Percentiles rank a stretch among this genome's conserved stretches.
Evolutionary conservation across 2,888 invertebrate species (phyloP).

Genomic region (Tinea trinotella): DNA sequence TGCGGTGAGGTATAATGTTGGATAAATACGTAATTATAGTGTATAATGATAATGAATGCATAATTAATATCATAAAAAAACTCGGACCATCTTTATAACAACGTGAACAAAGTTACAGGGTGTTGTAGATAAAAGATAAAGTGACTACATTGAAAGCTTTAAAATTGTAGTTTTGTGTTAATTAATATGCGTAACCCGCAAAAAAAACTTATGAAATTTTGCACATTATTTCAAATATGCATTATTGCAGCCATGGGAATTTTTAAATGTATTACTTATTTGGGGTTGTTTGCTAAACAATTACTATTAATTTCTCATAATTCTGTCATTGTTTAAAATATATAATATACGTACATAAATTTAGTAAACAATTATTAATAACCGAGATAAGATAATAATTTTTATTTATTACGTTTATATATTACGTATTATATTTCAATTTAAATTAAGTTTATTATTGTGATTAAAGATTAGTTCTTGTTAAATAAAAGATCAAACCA

Average conservation of each 20-base stretch:
- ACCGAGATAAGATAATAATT: no score
- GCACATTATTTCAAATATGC: background rate
- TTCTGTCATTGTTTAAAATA: background rate
- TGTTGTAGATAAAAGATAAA: constrained; percentile 16
- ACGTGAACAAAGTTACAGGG: constrained; percentile 19
- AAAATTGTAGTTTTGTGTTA: background rate
- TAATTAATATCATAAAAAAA: constrained; percentile 31
- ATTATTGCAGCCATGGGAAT: background rate
- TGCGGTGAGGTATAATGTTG: constrained; percentile 17
- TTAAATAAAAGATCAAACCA: constrained; percentile 30
- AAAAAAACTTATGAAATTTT: constrained; percentile 1
- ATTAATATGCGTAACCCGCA: background rate
- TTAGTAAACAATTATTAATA: no score
- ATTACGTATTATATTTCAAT: no score
- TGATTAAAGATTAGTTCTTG: no score
- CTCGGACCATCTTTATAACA: constrained; percentile 20
- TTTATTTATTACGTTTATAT: no score
- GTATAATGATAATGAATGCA: constrained; percentile 39
- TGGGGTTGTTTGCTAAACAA: background rate
- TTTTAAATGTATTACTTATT: background rate
- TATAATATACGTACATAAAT: no score
- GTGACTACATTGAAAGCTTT: background rate
- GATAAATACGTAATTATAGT: constrained; percentile 39
- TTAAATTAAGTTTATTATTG: no score
- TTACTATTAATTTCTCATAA: background rate